Evolutionary conservation across 2,888 invertebrate genomes (phyloP).

Genomic region (Macrosiphum euphorbiae): DNA sequence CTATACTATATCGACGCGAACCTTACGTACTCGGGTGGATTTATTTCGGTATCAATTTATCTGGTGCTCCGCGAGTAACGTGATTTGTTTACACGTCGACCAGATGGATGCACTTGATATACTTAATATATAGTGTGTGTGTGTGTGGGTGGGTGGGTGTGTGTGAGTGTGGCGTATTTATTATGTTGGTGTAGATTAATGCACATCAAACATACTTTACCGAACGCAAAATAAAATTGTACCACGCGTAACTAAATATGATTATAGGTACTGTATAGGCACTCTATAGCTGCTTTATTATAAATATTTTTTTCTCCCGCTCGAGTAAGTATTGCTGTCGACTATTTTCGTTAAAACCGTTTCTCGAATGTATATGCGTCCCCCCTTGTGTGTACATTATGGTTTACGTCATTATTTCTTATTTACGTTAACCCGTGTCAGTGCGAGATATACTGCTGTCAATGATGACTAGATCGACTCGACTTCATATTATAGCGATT

Average conservation of each 20-base stretch:
- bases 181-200: slow-evolving; percentile 31
- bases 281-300: not conserved
- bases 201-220: slow-evolving; percentile 24
- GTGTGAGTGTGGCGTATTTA: not conserved
- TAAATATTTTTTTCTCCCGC: not conserved
- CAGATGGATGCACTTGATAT: slow-evolving; percentile 48
- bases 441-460: not conserved
- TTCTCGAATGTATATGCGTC: not conserved
- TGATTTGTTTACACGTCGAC: slow-evolving; percentile 52
- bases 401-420: not conserved
- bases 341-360: not conserved
- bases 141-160: not conserved
- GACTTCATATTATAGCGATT: not conserved
- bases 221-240: slow-evolving; percentile 1
- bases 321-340: not conserved
- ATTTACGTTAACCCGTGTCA: not conserved
- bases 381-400: not conserved
- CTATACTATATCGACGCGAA: not conserved
- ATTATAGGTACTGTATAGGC: not conserved
- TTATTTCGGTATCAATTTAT: slow-evolving; percentile 55
- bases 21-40: slow-evolving; percentile 12
- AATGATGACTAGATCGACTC: not conserved
- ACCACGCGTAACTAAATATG: not conserved
- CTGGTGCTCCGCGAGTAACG: slow-evolving; percentile 7
- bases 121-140: not conserved